Percentiles rank a stretch among this genome's conserved stretches.
phyloP scores from a whole-genome alignment of 2,113 vertebrate species.

The Capreolus pygargus region DNA sequence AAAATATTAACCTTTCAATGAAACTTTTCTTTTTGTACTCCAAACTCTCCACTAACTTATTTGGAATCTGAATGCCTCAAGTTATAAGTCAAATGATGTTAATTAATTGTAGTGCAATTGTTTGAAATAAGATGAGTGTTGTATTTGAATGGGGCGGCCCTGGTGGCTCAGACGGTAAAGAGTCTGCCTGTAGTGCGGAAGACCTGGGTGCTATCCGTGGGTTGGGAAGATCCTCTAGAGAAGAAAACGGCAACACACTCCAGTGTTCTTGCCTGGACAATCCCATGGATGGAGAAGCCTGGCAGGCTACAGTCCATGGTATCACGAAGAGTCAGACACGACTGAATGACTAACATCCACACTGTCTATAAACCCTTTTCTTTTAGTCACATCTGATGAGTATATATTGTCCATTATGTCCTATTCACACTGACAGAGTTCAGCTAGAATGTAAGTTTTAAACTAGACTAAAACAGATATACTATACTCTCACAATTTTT shows the following conservation, averaged over 20 bases:
- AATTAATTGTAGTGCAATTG: neutral
- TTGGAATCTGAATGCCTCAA: neutral
- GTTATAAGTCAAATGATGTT: neutral
- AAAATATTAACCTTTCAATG: neutral
- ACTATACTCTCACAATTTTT: neutral
- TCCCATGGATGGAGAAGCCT: neutral
- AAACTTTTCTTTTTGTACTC: neutral
- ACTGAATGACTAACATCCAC: neutral
- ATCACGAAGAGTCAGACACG: neutral
- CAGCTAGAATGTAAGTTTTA: neutral
- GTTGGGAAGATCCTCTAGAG: neutral
- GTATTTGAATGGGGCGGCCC: neutral
- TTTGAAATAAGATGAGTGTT: neutral
- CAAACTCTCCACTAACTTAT: neutral
- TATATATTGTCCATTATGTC: neutral
- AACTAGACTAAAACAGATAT: neutral
- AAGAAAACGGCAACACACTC: neutral
- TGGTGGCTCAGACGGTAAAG: neutral
- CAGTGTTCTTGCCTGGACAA: neutral
- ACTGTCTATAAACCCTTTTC: neutral
- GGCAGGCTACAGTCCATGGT: neutral
- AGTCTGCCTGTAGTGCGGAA: neutral
- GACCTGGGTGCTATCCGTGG: neutral
- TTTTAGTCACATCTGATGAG: neutral
- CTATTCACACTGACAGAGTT: neutral